A percentile compares a stretch with the other conserved stretches of the same genome.
These are phyloP conservation scores for Caradrina kadenii DNA, from an alignment of 2,888 invertebrate genomes.

Conservation along the genomic window DNA sequence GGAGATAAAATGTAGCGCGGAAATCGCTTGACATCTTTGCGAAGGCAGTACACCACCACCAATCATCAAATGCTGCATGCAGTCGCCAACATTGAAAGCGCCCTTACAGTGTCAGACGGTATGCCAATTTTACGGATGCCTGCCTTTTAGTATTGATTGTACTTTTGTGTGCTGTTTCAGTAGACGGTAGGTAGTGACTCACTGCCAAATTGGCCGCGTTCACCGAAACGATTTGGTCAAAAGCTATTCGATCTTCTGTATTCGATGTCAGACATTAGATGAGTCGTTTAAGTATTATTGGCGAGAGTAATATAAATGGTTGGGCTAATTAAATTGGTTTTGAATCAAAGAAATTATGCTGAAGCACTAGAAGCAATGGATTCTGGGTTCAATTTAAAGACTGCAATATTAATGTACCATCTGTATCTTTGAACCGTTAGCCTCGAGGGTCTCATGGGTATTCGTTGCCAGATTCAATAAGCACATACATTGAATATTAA, in stretches of 20 bases:
- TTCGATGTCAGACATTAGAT: constrained; percentile 27
- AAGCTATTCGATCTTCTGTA: constrained; percentile 11
- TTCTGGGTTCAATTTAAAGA: constrained; percentile 33
- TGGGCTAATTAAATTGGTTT: background rate
- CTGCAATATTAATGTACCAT: constrained; percentile 38
- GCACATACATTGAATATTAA: constrained; percentile 37
- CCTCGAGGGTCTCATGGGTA: constrained; percentile 18
- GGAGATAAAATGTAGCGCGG: background rate
- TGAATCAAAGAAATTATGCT: constrained; percentile 8
- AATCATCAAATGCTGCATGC: constrained; percentile 3
- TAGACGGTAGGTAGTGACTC: constrained; percentile 1
- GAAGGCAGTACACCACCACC: background rate
- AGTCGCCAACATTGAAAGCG: constrained; percentile 16
- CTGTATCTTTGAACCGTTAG: constrained; percentile 30
- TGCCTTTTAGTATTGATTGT: constrained; percentile 23
- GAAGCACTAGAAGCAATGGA: constrained; percentile 7
- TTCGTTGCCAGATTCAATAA: constrained; percentile 16
- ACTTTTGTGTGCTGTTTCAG: constrained; percentile 23
- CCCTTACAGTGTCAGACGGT: constrained; percentile 1
- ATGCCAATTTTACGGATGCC: constrained; percentile 27
- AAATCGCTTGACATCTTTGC: background rate
- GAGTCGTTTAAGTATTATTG: constrained; percentile 1
- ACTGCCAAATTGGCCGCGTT: constrained; percentile 30
- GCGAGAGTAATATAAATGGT: background rate
- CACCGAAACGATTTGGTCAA: constrained; percentile 5